A percentile compares a stretch with the other conserved stretches of the same genome.
These are phyloP conservation scores for Corydoras sp. DNA, from an alignment of 2,113 vertebrate genomes.

Conservation along the genomic window DNA sequence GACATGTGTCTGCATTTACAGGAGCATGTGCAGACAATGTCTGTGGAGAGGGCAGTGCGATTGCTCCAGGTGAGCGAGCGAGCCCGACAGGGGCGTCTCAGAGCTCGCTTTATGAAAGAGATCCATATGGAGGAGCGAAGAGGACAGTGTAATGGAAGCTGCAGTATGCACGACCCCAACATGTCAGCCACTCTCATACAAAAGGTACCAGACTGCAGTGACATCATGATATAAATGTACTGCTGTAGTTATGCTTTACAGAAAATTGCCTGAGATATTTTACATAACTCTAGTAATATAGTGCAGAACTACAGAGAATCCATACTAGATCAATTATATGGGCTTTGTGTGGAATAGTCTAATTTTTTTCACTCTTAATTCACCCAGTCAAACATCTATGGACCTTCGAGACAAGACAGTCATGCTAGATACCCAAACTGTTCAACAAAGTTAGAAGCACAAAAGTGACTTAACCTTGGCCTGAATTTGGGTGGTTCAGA, in stretches of 20 bases:
- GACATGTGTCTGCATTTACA: conserved; percentile 40
- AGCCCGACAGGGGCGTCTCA: conserved; percentile 70
- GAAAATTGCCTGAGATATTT: no score
- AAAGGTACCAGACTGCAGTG: conserved; percentile 58
- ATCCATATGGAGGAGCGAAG: conserved; percentile 61
- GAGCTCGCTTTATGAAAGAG: conserved; percentile 68
- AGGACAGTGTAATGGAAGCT: conserved; percentile 36
- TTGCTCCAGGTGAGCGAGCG: conserved; percentile 71
- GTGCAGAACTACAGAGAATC: no score
- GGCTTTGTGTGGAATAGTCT: no score
- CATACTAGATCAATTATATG: no score
- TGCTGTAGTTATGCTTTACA: background rate
- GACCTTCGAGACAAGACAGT: no score
- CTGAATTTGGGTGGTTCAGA: no score
- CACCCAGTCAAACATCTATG: no score
- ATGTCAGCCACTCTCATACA: conserved; percentile 68
- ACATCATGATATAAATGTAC: background rate
- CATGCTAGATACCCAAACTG: no score
- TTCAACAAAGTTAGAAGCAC: no score
- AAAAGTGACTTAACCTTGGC: no score
- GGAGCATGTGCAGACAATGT: conserved; percentile 30
- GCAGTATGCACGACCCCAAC: background rate
- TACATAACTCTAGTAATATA: no score
- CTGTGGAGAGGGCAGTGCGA: conserved; percentile 59
- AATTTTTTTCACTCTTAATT: no score